Evolutionary conservation across 2,113 vertebrate species (phyloP), one percentile per base, ranked within the genome.

Genomic region (Drymodes brunneopygia): DNA sequence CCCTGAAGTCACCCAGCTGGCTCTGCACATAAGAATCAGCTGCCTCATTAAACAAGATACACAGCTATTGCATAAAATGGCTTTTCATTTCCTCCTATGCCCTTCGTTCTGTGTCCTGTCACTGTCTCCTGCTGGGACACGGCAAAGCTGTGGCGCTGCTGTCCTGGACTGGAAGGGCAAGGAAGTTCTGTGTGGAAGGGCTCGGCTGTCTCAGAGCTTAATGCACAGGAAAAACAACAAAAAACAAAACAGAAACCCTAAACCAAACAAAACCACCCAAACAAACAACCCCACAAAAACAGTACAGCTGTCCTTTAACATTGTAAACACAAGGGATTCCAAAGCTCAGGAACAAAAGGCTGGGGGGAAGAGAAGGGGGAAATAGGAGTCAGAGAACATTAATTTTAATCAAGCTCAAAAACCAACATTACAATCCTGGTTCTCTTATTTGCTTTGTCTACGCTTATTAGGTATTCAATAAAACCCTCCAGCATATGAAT

Each of bases 321-420:
- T 10, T 51, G 31, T 20, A 33, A 91, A 71, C 33, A 62, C 22
- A 27, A 53, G 27, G 31, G 42, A 65, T 75, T 87, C 72, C 33
- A 27, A 36, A 72, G 28, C 64, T 58, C n/a, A 29, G 54, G 21
- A 62, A 56, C 50, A 91, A 74, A 35, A 54, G 25, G 8, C 38
- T 50, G 24, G 4, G 0, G 2, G 1, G 10, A 2, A 28, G 7
- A 38, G 2, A 8, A 22, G 3, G 4, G 3, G 3, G 10, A 75
- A 88, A 48, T 0, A 18, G 8, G 21, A 66, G 7, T n/a, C 44
- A 81, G 24, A 64, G 18, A 94, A 78, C 4, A 7, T 40, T 36
- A 36, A 86, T 65, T 84, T 70, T 88, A 73, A 78, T 12, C 51
- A 70, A 91, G 38, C 7, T 38, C 16, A 0, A 81, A 91, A 33